Evolutionary conservation across 2,888 invertebrate genomes (phyloP).

Genomic region (Entomobrya multifasciata): DNA sequence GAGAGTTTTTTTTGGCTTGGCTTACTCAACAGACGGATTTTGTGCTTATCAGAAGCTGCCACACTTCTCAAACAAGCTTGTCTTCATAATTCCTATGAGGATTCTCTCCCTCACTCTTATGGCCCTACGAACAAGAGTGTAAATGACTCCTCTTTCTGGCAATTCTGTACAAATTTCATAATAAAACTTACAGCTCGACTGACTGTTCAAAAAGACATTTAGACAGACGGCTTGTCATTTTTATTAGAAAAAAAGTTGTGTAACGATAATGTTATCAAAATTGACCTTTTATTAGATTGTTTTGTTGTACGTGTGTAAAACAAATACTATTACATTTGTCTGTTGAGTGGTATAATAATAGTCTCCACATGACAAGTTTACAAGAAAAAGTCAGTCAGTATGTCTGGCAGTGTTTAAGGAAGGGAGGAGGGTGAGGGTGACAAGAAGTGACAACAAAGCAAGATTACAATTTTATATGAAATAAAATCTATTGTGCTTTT

Average conservation of each 20-base stretch:
- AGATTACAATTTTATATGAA: no score
- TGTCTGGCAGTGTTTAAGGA: background rate
- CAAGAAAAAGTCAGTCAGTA: constrained; percentile 3
- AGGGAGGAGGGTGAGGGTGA: no score
- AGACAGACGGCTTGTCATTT: no score
- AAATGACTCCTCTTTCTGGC: background rate
- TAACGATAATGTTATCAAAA: constrained; percentile 37
- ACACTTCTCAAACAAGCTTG: constrained; percentile 25
- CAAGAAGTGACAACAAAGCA: constrained; percentile 12
- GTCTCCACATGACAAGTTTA: constrained; percentile 2
- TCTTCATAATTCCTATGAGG: constrained; percentile 9
- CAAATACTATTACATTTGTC: background rate
- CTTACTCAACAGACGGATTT: constrained; percentile 5
- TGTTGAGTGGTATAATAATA: constrained; percentile 33
- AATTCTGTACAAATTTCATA: no score
- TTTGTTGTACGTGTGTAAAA: background rate
- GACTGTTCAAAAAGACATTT: no score
- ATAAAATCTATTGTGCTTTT: no score
- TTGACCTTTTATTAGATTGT: constrained; percentile 15
- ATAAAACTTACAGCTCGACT: no score
- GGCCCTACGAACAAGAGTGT: no score
- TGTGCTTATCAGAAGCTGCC: constrained; percentile 35
- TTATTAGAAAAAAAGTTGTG: no score
- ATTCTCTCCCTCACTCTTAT: background rate
- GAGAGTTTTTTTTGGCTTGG: background rate